These are phyloP conservation scores for Antheraea pernyi DNA, from an alignment of 1,140 invertebrate species.

Conservation along the genomic window DNA sequence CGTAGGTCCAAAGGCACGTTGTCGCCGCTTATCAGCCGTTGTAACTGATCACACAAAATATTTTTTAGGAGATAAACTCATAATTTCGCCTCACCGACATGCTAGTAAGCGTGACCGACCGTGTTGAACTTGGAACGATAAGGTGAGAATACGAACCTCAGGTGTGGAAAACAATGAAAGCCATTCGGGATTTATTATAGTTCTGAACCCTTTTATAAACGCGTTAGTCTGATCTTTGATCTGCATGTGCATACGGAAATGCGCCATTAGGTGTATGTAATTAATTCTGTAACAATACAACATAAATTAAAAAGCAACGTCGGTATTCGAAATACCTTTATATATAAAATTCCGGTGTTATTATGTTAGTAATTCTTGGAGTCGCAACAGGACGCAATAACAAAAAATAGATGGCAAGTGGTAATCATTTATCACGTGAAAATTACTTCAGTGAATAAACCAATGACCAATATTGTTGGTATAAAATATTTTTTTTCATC, in stretches of 20 bases:
- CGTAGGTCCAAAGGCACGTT: constrained; percentile 94
- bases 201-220: constrained; percentile 97
- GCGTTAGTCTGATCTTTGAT: constrained; percentile 97
- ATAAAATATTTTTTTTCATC: too few relatives aligned
- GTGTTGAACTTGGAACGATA: too few relatives aligned
- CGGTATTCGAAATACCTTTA: too few relatives aligned
- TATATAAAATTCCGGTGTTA: not conserved
- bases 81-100: too few relatives aligned
- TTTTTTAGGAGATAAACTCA: too few relatives aligned
- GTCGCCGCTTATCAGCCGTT: constrained; percentile 94
- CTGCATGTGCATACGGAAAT: constrained; percentile 98
- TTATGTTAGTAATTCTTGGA: too few relatives aligned
- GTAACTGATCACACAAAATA: constrained; percentile 79
- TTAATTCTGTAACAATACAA: constrained; percentile 86
- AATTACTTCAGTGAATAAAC: too few relatives aligned
- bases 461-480: too few relatives aligned
- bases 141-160: constrained; percentile 83
- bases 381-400: too few relatives aligned
- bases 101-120: too few relatives aligned
- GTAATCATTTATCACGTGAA: too few relatives aligned
- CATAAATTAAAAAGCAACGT: not conserved
- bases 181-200: constrained; percentile 97
- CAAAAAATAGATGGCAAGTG: too few relatives aligned
- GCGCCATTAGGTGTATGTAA: constrained; percentile 99
- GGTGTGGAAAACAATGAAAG: constrained; percentile 97